Evolutionary conservation across 2,888 invertebrate species (phyloP), one percentile per base, ranked within the genome.

Genomic region (Agrochola litura): DNA sequence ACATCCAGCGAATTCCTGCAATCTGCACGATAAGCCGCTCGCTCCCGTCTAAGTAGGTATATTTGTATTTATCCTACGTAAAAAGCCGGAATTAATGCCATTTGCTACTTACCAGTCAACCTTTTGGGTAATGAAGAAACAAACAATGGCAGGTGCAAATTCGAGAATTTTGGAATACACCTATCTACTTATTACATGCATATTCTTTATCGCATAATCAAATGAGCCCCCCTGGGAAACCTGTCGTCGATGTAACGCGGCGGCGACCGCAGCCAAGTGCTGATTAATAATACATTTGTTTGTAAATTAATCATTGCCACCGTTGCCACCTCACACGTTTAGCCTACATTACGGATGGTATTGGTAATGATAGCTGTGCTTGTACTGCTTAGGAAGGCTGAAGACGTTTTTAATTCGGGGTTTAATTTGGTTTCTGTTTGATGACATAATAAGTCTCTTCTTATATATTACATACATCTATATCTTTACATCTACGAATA

Each of bases 251-350:
- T 60, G 46, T 60, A 19, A n/a, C 79, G 56, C 49, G 69, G 68
- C 58, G 8, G 25, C 64, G n/a, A 81, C 66, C 77, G 22, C 63
- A 70, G 58, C 58, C 73, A 54, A 72, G 60, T 49, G 58, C 54
- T 78, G 70, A 86, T 86, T 84, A 78, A 86, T 84, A 63, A 79
- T 63, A 73, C 72, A 84, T 79, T 83, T 83, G 60, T 83, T 79
- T 72, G 56, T 63, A 60, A 83, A 84, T 86, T 83, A 84, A 84
- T 86, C 83, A 83, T 52, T 60, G 66, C 58, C 71, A 60, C 37
- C 46, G 49, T 43, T 30, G 37, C 22, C 43, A 65, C 43, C 49
- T 72, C 65, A 52, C 66, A 71, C 73, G 56, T 43, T 12, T 52
- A 10, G 65, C 65, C 56, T 30, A 16, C 43, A 30, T 54, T 22